These are phyloP conservation scores for Trachymyrmex septentrionalis DNA, from an alignment of 1,140 invertebrate genomes.

Conservation along the genomic window DNA sequence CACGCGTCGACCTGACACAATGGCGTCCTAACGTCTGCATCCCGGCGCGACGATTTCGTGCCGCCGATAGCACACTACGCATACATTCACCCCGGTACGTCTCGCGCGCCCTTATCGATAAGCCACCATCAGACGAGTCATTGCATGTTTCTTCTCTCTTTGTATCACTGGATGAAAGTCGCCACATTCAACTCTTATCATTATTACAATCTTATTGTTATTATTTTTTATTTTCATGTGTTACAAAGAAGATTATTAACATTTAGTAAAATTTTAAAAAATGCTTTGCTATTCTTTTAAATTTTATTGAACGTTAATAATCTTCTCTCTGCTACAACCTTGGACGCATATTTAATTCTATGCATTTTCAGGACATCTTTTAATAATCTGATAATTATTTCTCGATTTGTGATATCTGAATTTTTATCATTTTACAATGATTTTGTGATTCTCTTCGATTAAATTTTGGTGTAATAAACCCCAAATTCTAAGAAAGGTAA, in stretches of 20 bases:
- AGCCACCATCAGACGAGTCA: constrained; percentile 66
- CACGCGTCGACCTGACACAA: constrained; percentile 68
- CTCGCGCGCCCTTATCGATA: constrained; percentile 55
- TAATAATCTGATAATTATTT: not conserved
- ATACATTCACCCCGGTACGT: not conserved
- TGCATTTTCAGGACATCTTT: not conserved
- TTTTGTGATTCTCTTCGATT: not conserved
- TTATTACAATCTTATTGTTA: constrained; percentile 1
- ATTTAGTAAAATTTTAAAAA: not conserved
- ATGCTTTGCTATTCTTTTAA: not conserved
- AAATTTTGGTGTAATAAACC: constrained; percentile 3
- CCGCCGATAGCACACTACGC: constrained; percentile 52
- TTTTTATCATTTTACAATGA: not conserved
- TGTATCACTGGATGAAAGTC: constrained; percentile 1
- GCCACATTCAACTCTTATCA: constrained; percentile 16
- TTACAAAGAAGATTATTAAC: no score
- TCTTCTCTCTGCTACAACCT: not conserved
- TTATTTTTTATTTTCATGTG: not conserved
- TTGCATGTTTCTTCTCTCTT: constrained; percentile 35
- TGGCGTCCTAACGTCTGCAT: constrained; percentile 68
- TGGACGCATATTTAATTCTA: not conserved
- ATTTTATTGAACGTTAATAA: not conserved
- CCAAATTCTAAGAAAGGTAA: not conserved
- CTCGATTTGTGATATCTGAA: not conserved
- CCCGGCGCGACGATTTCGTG: constrained; percentile 41